Evolutionary conservation across 2,113 vertebrate species (phyloP).

Genomic region (Copsychus sechellarum): DNA sequence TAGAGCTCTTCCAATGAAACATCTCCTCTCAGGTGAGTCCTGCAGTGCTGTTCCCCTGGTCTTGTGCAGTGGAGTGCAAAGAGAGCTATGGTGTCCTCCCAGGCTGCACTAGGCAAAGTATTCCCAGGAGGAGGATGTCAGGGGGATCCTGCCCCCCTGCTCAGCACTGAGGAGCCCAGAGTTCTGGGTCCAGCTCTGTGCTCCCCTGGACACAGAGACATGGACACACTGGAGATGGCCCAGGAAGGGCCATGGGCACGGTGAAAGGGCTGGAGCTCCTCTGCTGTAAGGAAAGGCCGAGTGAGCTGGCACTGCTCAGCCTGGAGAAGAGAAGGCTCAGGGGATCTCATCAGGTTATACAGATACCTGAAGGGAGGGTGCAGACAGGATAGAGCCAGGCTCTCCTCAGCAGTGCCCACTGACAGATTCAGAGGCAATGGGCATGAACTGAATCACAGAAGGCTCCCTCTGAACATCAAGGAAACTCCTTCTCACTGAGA

Average conservation of each 20-base stretch:
- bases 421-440: neutral
- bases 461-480: neutral
- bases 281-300: neutral
- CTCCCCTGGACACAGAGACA: neutral
- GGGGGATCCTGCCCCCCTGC: neutral
- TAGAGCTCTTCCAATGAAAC: neutral
- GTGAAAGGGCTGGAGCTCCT: neutral
- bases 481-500: neutral
- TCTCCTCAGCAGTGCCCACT: neutral
- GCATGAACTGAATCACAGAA: neutral
- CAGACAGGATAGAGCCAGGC: fast-evolving
- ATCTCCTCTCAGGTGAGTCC: neutral
- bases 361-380: neutral
- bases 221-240: neutral
- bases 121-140: neutral
- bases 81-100: neutral
- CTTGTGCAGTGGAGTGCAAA: neutral
- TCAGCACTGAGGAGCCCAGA: neutral
- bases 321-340: neutral
- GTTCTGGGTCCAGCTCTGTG: neutral
- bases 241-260: fast-evolving
- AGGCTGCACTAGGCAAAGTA: neutral
- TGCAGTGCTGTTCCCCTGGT: neutral
- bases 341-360: fast-evolving
- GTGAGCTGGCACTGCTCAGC: neutral